Evolutionary conservation across 2,888 invertebrate species (phyloP), one percentile per base, ranked within the genome.

Genomic region (Dryobotodes eremita): DNA sequence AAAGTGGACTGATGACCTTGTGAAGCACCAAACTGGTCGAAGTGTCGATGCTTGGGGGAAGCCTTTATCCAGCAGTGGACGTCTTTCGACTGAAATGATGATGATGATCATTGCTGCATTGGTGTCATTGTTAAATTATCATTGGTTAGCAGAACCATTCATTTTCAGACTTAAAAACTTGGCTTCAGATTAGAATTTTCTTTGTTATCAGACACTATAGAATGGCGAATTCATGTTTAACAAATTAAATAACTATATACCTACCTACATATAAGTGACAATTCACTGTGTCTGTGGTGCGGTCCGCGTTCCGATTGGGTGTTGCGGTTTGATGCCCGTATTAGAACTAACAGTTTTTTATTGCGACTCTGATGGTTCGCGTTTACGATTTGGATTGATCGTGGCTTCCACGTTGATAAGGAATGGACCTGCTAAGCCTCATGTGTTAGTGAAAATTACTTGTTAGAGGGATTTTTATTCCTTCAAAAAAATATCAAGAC

Each of bases 241-340:
- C 4, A 1, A 57, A 42, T 42, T 15, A 42, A 1, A 31, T 8
- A 61, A 31, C 31, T 8, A 4, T 17, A 61, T 1, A 26, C 57
- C n/a, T 57, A 13, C 26, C 7, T 17, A 61, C 10, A 31, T 61
- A 31, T 62, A 61, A 36, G 26, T 17, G 17, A 46, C 6, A 17
- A 0, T 8, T 79, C 53, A 65, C 31, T 46, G 46, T 31, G 53
- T 31, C 66, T 65, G 79, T 79, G 53, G n/a, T 55, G 53, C 15
- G 10, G 20, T 55, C 55, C 46, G 20, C 66, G 79, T 80, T 80
- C 55, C 80, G 20, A 55, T 66, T 8, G 15, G 36, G n/a, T 36
- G 46, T 8, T 69, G 77, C 23, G 80, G 55, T 80, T 80, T 69
- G 70, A 55, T 80, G 26, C 36, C 15, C 31, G 42, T 69, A 8